Percentiles rank a stretch among this genome's conserved stretches.
These are phyloP conservation scores for Coptodon bakossiorum DNA, from an alignment of 2,113 vertebrate genomes.

Conservation along the genomic window DNA sequence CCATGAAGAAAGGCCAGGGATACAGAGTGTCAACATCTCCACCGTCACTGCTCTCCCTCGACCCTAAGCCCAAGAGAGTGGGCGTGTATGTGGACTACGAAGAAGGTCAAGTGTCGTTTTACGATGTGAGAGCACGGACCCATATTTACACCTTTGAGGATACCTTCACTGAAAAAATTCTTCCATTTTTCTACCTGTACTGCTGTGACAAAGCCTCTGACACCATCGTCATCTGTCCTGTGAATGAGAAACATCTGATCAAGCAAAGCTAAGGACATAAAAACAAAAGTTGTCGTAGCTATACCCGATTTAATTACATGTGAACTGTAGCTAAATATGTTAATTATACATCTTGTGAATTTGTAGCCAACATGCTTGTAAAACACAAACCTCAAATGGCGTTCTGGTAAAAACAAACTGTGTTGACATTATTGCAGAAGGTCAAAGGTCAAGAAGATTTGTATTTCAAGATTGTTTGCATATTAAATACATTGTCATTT, in stretches of 20 bases:
- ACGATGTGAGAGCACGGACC: slow-evolving; percentile 67
- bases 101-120: slow-evolving; percentile 83
- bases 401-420: background rate
- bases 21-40: slow-evolving; percentile 70
- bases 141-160: slow-evolving; percentile 82
- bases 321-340: background rate
- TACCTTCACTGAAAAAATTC: slow-evolving; percentile 76
- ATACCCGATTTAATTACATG: background rate
- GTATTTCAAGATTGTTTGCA: background rate
- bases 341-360: background rate
- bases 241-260: slow-evolving; percentile 31
- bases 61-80: slow-evolving; percentile 69
- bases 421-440: background rate
- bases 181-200: slow-evolving; percentile 82
- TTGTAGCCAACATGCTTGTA: background rate
- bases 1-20: slow-evolving; percentile 73
- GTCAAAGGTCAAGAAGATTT: background rate
- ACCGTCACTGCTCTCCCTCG: slow-evolving; percentile 51
- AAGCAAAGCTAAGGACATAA: slow-evolving; percentile 48
- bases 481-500: background rate
- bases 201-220: slow-evolving; percentile 76
- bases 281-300: background rate
- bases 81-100: slow-evolving; percentile 85
- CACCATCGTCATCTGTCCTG: slow-evolving; percentile 58
- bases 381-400: background rate